These are phyloP conservation scores for Prunella strophiata DNA, from an alignment of 2,797 vertebrate genomes.

Conservation along the genomic window DNA sequence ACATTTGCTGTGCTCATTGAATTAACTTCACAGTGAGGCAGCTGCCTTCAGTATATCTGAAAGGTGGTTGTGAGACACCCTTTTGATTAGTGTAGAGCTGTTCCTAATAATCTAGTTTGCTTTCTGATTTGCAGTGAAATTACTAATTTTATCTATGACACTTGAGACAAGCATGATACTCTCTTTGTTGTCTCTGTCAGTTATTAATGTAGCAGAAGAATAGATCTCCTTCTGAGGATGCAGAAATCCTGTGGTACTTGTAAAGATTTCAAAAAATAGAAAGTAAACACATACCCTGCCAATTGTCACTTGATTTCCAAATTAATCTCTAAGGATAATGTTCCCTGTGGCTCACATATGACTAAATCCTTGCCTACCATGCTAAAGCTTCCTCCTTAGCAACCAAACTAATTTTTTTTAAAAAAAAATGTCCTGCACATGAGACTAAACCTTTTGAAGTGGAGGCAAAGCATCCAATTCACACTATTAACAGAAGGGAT, in stretches of 20 bases:
- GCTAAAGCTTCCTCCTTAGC: slow-evolving; percentile 10
- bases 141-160: slow-evolving; percentile 49
- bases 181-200: slow-evolving; percentile 18
- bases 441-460: slow-evolving; percentile 9
- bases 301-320: slow-evolving; percentile 50
- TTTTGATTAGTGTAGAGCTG: slow-evolving; percentile 32
- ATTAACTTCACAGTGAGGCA: slow-evolving; percentile 30
- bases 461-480: background rate
- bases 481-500: background rate
- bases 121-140: slow-evolving; percentile 46
- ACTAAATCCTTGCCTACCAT: slow-evolving; percentile 12
- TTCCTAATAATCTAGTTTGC: background rate
- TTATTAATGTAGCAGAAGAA: slow-evolving; percentile 39
- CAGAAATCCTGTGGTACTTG: slow-evolving; percentile 44
- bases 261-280: slow-evolving; percentile 2
- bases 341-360: background rate
- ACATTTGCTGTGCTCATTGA: slow-evolving; percentile 3
- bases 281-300: background rate
- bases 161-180: slow-evolving; percentile 14
- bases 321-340: slow-evolving; percentile 26
- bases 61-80: slow-evolving; percentile 1
- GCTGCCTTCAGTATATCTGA: background rate
- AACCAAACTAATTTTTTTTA: background rate
- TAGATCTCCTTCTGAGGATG: background rate
- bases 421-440: background rate